Conservation (phyloP, 2,888 invertebrate species). For the Spilarctia lutea region DNA sequence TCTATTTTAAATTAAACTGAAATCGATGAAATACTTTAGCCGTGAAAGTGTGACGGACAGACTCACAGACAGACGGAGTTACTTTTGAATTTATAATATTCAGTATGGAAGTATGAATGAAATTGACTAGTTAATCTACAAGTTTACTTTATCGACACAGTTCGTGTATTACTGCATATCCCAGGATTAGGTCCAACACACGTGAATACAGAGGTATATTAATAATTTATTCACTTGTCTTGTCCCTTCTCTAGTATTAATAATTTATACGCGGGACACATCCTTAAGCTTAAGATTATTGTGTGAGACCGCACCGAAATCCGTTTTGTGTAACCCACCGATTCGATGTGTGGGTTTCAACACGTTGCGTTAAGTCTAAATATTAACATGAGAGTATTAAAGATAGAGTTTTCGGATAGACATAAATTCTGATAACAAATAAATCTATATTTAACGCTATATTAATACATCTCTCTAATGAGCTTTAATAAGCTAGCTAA, state of each 20-base stretch:
- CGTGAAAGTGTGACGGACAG: too few species aligned
- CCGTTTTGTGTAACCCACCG: background rate
- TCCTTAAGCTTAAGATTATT: constrained; percentile 28
- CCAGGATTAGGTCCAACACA: constrained; percentile 32
- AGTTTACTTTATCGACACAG: constrained; percentile 43
- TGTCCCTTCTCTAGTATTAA: constrained; percentile 33
- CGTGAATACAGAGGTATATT: constrained; percentile 35
- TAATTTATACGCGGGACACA: constrained; percentile 39
- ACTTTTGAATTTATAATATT: too few species aligned
- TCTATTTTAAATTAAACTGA: too few species aligned
- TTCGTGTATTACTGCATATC: constrained; percentile 36
- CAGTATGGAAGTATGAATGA: too few species aligned
- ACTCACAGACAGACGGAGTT: background rate
- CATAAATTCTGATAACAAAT: too few species aligned
- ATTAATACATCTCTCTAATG: too few species aligned
- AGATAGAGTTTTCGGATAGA: background rate
- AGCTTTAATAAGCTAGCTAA: too few species aligned
- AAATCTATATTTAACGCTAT: too few species aligned
- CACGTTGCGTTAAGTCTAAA: background rate
- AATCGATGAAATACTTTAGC: too few species aligned
- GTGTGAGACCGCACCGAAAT: constrained; percentile 23
- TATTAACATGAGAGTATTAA: background rate
- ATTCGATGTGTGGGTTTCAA: background rate
- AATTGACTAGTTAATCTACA: constrained; percentile 34
- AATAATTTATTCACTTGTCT: constrained; percentile 39